Evolutionary conservation across 1,140 invertebrate genomes (phyloP).

Genomic region (Neomicropteryx cornuta): DNA sequence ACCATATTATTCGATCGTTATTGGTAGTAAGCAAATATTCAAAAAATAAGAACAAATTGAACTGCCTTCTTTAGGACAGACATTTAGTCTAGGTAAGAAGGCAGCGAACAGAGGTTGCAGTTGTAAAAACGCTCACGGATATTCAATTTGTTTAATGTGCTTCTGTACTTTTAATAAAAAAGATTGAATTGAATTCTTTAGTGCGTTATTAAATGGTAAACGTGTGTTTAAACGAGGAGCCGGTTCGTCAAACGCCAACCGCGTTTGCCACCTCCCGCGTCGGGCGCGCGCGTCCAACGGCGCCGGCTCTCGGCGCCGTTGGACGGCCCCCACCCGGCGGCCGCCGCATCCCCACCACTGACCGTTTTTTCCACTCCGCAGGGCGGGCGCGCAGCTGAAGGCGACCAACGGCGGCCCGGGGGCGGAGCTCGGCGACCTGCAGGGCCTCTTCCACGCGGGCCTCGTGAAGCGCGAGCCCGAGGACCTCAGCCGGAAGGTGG

Average conservation of each 20-base stretch:
- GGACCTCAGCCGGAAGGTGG: conserved; percentile 41
- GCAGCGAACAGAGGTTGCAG: too few relatives aligned
- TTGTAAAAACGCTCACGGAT: too few relatives aligned
- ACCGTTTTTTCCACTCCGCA: conserved; percentile 34
- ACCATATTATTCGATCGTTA: too few relatives aligned
- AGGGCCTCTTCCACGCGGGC: conserved; percentile 39
- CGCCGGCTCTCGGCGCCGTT: conserved; percentile 4
- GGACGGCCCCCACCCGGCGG: conserved; percentile 26
- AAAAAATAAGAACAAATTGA: too few relatives aligned
- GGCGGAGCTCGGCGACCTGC: conserved; percentile 42
- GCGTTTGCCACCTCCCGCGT: not conserved
- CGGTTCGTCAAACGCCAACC: not conserved
- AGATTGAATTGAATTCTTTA: too few relatives aligned
- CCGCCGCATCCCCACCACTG: conserved; percentile 22
- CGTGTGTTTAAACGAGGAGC: not conserved
- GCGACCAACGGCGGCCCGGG: conserved; percentile 39
- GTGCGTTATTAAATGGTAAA: too few relatives aligned
- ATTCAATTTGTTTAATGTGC: too few relatives aligned
- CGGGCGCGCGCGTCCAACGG: not conserved
- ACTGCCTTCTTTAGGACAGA: too few relatives aligned
- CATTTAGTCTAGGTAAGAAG: too few relatives aligned
- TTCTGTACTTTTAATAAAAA: too few relatives aligned
- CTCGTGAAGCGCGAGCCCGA: conserved; percentile 42
- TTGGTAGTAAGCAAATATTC: too few relatives aligned
- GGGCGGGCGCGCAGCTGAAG: conserved; percentile 32